Evolutionary conservation across 2,888 invertebrate genomes (phyloP).

Genomic region (Galerucella pusilla): DNA sequence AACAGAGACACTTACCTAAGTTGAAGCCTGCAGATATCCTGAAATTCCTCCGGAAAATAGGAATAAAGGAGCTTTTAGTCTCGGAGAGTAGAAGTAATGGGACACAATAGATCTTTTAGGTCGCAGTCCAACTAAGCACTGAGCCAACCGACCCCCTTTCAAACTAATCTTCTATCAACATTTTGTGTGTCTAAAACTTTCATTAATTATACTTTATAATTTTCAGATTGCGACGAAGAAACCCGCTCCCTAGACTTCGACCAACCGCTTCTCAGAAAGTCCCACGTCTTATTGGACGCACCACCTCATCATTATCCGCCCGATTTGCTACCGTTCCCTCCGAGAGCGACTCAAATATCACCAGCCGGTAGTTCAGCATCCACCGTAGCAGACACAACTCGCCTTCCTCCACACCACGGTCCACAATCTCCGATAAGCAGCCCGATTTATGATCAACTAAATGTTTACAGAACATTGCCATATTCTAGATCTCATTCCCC

Average conservation of each 20-base stretch:
- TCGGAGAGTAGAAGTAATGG: no score
- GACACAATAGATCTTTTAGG: no score
- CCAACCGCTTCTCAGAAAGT: slow-evolving; percentile 69
- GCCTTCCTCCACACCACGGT: slow-evolving; percentile 60
- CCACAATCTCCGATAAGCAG: slow-evolving; percentile 70
- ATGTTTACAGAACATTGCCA: slow-evolving; percentile 82
- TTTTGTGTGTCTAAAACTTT: no score
- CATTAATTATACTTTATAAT: slow-evolving; percentile 11
- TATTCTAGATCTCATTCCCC: slow-evolving; percentile 83
- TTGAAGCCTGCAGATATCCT: no score
- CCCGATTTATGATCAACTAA: slow-evolving; percentile 74
- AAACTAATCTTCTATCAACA: no score
- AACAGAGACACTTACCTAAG: no score
- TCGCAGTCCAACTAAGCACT: no score
- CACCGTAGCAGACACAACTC: slow-evolving; percentile 79
- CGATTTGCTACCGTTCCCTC: slow-evolving; percentile 83
- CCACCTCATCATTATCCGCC: slow-evolving; percentile 75
- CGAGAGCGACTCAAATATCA: slow-evolving; percentile 74
- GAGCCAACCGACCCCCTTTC: no score
- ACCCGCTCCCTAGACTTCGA: slow-evolving; percentile 76
- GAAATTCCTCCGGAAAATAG: no score
- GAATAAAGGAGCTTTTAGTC: no score
- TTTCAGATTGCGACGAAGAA: slow-evolving; percentile 73
- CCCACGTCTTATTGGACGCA: slow-evolving; percentile 68
- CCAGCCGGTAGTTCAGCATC: slow-evolving; percentile 86